phyloP scores from a whole-genome alignment of 2,113 vertebrate species.

The Tupaia tana region DNA sequence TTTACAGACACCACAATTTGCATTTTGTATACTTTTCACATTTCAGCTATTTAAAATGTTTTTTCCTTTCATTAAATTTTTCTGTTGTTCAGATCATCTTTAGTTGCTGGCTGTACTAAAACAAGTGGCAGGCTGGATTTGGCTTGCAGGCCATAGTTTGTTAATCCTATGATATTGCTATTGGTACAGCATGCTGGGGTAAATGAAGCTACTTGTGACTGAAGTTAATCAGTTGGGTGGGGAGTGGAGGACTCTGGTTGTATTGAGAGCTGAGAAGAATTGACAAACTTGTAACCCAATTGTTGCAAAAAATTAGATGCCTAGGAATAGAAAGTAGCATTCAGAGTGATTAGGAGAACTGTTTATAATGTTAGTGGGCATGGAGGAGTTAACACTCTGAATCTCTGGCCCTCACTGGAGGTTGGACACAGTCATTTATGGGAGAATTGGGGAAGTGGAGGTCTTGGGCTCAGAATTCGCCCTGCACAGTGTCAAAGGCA shows the following conservation, averaged over 20 bases:
- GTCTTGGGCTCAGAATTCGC: too few relatives aligned
- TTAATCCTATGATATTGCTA: neutral
- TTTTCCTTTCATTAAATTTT: neutral
- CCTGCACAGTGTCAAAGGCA: too few relatives aligned
- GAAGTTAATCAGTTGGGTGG: neutral
- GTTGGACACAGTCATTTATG: too few relatives aligned
- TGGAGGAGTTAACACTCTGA: too few relatives aligned
- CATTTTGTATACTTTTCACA: neutral
- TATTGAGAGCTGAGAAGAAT: neutral
- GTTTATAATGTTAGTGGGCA: too few relatives aligned
- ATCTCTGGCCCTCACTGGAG: too few relatives aligned
- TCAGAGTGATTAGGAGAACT: too few relatives aligned
- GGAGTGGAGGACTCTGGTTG: neutral
- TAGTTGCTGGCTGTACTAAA: neutral
- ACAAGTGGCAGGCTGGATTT: neutral
- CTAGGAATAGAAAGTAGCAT: too few relatives aligned
- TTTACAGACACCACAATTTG: slow-evolving; percentile 5
- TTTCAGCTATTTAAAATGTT: neutral
- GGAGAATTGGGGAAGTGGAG: too few relatives aligned
- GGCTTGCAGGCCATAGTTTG: neutral
- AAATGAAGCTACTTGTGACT: neutral
- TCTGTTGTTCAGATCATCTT: neutral
- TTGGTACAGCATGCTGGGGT: neutral
- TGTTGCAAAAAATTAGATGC: too few relatives aligned
- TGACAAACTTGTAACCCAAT: neutral